A percentile compares a stretch with the other conserved stretches of the same genome.
Evolutionary conservation across 2,113 vertebrate genomes (phyloP).

Genomic region (Junco hyemalis): DNA sequence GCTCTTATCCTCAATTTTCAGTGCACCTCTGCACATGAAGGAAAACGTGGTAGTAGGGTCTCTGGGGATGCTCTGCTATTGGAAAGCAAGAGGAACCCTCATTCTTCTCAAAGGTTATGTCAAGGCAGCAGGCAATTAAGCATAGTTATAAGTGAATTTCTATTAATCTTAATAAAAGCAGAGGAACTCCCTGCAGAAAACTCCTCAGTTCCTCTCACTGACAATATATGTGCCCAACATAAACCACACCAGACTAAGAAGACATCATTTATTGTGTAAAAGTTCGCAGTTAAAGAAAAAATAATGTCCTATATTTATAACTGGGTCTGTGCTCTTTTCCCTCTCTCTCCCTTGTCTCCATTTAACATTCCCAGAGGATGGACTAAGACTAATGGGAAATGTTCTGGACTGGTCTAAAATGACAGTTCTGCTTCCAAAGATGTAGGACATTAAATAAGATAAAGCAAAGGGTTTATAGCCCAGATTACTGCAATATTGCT

Average conservation of each 20-base stretch:
- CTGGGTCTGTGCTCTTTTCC: background rate
- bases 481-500: background rate
- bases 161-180: slow-evolving; percentile 11
- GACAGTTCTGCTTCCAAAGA: background rate
- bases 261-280: background rate
- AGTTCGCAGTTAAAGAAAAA: background rate
- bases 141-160: background rate
- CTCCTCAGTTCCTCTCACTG: background rate
- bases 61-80: background rate
- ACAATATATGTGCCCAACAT: background rate
- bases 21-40: background rate
- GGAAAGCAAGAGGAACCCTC: background rate
- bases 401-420: background rate
- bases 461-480: background rate
- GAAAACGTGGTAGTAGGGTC: rapidly evolving
- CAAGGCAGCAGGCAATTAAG: slow-evolving; percentile 18
- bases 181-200: background rate
- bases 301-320: background rate
- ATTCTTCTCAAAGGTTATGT: background rate
- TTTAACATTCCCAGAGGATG: background rate
- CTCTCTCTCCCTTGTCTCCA: background rate
- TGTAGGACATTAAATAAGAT: background rate
- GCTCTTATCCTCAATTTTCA: background rate
- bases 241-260: background rate
- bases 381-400: background rate